Evolutionary conservation across 2,113 vertebrate genomes (phyloP).

Genomic region (Vicugna pacos): DNA sequence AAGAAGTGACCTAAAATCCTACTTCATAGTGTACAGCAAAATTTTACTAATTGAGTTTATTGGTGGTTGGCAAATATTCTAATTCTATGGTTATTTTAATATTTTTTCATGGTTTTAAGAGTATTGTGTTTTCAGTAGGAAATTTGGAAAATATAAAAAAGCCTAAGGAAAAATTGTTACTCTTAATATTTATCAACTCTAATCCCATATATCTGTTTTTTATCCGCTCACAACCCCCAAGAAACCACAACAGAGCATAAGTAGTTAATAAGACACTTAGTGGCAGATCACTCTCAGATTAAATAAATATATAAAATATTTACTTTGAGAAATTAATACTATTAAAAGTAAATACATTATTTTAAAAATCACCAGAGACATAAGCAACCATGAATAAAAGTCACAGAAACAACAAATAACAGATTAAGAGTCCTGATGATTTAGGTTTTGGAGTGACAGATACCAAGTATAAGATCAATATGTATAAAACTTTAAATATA

Average conservation of each 20-base stretch:
- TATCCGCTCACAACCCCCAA: not conserved
- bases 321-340: not conserved
- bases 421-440: not conserved
- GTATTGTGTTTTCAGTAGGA: not conserved
- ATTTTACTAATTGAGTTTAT: not conserved
- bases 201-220: not conserved
- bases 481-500: not conserved
- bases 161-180: not conserved
- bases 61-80: conserved; percentile 29
- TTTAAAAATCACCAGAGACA: not conserved
- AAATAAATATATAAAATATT: conserved; percentile 24
- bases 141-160: not conserved
- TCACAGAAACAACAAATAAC: not conserved
- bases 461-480: not conserved
- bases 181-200: not conserved
- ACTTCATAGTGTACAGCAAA: not conserved
- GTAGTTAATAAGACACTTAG: not conserved
- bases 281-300: not conserved
- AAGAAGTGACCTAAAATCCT: not conserved
- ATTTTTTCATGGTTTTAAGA: not conserved
- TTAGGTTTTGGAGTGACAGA: not conserved
- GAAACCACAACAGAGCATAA: not conserved
- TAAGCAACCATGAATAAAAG: not conserved
- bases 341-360: not conserved
- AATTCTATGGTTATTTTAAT: not conserved